Conservation (phyloP, 2,888 invertebrate genomes). For the Andrena haemorrhoa region DNA sequence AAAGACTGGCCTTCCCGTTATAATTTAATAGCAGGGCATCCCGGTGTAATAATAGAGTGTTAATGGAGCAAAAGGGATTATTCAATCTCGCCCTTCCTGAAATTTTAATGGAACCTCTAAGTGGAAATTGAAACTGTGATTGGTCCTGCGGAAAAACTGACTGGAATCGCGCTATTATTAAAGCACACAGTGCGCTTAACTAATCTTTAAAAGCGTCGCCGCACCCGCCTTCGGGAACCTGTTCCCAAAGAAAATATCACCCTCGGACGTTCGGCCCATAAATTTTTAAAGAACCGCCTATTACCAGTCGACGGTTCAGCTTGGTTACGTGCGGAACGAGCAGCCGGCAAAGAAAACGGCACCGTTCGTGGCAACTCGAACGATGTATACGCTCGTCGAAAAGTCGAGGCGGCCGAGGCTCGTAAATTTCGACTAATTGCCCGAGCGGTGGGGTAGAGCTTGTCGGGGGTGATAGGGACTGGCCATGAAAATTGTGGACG, state of each 20-base stretch:
- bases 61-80: neutral
- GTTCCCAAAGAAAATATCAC: neutral
- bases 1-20: neutral
- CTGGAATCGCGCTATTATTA: no score
- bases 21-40: neutral
- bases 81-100: neutral
- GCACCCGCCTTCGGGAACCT: no score
- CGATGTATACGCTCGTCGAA: slow-evolving; percentile 35
- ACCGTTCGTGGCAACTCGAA: slow-evolving; percentile 13
- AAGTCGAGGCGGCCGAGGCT: slow-evolving; percentile 35
- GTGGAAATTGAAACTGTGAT: neutral
- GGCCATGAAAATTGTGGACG: slow-evolving; percentile 32
- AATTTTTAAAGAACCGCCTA: slow-evolving; percentile 10
- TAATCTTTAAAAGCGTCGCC: no score
- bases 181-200: no score
- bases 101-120: neutral
- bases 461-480: neutral
- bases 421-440: slow-evolving; percentile 64
- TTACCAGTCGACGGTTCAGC: slow-evolving; percentile 6
- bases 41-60: neutral
- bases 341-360: neutral
- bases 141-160: no score
- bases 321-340: neutral
- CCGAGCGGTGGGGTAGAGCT: neutral
- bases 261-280: neutral